Base-by-base conservation (phyloP, 2,113 vertebrate species). In the Sinocyclocheilus anophthalmus region DNA sequence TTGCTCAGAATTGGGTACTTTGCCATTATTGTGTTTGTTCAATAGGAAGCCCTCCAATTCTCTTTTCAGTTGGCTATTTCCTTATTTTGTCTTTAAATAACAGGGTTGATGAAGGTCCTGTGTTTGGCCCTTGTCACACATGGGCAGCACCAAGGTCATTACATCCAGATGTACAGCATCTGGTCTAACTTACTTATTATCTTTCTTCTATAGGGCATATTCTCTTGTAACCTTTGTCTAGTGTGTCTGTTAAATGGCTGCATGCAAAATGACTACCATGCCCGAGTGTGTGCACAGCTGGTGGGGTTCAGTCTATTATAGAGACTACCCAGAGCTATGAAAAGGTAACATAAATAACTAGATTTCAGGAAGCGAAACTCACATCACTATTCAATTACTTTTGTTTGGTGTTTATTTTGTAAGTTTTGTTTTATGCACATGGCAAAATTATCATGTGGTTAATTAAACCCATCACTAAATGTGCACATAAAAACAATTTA, bases 11-110 rank as follows among this genome's bases (percentile, higher is more conserved):
- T 67, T 30, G 24, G 79, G 8, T 81, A 48, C n/a, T 67, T 67
- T 67, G 59, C 79, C 61, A 81, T 81, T 65, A 81, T 81, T 67
- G 39, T 81, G 79, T 81, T 50, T 81, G 59, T 45, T 67, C 61
- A 67, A 50, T 67, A 48, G 79, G 33, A 39, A 80, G 37, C 55
- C 33, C 20, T 80, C 55, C 77, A 63, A 63, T 80, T 80, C 61
- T 24, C 59, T 10, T 67, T 81, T 48, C 9, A 2, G 14, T 20
- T 10, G 22, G 73, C 59, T 7, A 18, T 67, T 67, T 67, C 24
- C 57, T 30, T 67, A 18, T 81, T 67, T 67, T 67, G 61, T 67
- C 12, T 24, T 26, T 81, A 39, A 39, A 81, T 67, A 26, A n/a
- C 42, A 50, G 61, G n/a, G 55, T 33, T 39, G 33, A 10, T 14